These are phyloP conservation scores for Halictus ligatus DNA, from an alignment of 2,888 invertebrate genomes.

Conservation along the genomic window DNA sequence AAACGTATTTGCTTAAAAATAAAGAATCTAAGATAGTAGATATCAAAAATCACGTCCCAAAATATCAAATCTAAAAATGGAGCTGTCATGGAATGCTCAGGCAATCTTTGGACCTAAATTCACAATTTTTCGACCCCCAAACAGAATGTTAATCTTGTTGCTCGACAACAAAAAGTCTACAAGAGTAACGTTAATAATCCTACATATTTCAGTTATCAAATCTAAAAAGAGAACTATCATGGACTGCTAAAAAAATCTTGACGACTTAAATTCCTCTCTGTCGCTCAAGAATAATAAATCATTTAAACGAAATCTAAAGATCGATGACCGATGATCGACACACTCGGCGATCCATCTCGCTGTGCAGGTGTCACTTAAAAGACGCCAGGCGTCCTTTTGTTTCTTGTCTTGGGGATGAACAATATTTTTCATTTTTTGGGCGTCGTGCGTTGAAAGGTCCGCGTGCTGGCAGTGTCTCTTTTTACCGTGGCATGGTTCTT, in stretches of 20 bases:
- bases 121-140: not conserved
- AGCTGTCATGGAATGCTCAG: not conserved
- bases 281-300: not conserved
- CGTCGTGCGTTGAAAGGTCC: constrained; percentile 62
- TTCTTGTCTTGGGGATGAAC: constrained; percentile 20
- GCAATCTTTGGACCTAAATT: not conserved
- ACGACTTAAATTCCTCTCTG: not conserved
- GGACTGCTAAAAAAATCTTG: not conserved
- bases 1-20: too few relatives aligned
- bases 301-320: not conserved
- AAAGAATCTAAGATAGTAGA: not conserved
- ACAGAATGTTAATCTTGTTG: not conserved
- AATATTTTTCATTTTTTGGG: constrained; percentile 29
- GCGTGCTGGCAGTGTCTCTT: constrained; percentile 71
- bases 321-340: not conserved
- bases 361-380: constrained; percentile 41
- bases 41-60: not conserved
- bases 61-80: not conserved
- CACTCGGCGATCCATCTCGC: constrained; percentile 25
- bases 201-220: not conserved
- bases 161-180: not conserved
- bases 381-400: constrained; percentile 35
- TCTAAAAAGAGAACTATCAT: not conserved
- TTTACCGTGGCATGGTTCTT: constrained; percentile 41
- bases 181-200: not conserved